Evolutionary conservation across 2,888 invertebrate species (phyloP), one percentile per base, ranked within the genome.

Genomic region (Alloplasta piceator): DNA sequence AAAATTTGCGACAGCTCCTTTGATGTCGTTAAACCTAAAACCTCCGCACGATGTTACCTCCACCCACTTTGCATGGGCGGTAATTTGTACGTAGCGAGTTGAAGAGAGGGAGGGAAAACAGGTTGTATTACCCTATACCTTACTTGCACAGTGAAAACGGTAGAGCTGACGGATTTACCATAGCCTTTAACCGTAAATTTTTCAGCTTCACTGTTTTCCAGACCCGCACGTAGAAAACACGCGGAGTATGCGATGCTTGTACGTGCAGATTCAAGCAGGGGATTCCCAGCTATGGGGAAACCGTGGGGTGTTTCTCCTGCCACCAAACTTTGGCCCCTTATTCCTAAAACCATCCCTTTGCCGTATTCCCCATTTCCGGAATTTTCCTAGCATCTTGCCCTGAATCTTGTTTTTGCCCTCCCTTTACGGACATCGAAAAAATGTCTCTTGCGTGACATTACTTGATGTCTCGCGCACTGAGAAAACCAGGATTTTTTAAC

Each of bases 21-120:
- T 88, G 88, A 88, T 88, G 88, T 88, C 85, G 86, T 87, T 87
- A 86, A 87, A 88, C 87, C 85, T 88, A 87, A 87, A 88, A 87
- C 82, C 68, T 82, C 71, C n/a, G 61, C 60, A 66, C 64, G 48
- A 70, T 61, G 46, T 26, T 26, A 26, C 3, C 14, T 38, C 14
- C 60, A 16, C 66, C 60, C 61, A 26, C 26, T 26, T 26, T 26
- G 68, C 70, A 43, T 38, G 46, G 39, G n/a, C 41, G 16, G 56
- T 46, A 46, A 14, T 36, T 60, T 64, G n/a, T 36, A 68, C 52
- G 7, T 38, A 39, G 43, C 6, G 70, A 26, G 52, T 63, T 39
- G 63, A 63, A 63, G 61, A 68, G 75, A 66, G 61, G 41, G 10
- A 46, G 61, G 6, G 39, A 70, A 63, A 70, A 70, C 52, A 76